These are phyloP conservation scores for Thermophis baileyi DNA, from an alignment of 2,113 vertebrate genomes.

Conservation along the genomic window DNA sequence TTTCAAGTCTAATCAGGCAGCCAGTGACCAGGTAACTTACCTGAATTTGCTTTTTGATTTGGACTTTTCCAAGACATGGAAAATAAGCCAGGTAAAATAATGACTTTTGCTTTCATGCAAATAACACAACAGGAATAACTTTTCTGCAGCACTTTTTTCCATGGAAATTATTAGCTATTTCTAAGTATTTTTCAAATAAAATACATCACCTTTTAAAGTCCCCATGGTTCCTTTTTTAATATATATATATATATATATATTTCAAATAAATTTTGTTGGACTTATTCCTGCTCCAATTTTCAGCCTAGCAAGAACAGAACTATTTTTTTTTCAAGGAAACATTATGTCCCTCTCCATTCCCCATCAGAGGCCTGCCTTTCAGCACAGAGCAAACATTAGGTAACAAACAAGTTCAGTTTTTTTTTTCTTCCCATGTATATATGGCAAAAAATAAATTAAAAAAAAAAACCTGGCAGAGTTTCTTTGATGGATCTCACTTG, in stretches of 20 bases:
- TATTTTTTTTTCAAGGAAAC: conserved; percentile 23
- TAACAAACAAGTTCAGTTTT: conserved; percentile 55
- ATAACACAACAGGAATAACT: neutral
- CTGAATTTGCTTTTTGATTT: neutral
- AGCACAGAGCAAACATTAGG: conserved; percentile 51
- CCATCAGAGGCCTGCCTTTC: conserved; percentile 45
- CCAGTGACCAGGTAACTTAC: neutral
- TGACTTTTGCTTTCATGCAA: neutral
- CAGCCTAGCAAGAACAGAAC: neutral
- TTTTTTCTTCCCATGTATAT: conserved; percentile 63
- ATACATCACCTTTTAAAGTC: neutral
- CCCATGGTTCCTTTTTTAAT: neutral
- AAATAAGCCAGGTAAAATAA: neutral
- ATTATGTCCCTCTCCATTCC: conserved; percentile 41
- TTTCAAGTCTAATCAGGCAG: neutral
- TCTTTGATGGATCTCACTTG: conserved; percentile 48
- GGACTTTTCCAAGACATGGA: neutral
- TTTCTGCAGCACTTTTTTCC: neutral
- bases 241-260: neutral
- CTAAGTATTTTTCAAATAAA: neutral
- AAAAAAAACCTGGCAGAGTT: conserved; percentile 49
- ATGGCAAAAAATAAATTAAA: conserved; percentile 51
- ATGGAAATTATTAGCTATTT: fast-evolving
- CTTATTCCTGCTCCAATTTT: conserved; percentile 11
- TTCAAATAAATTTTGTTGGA: neutral